Conservation (phyloP, 2,113 vertebrate species). For the Solea senegalensis region DNA sequence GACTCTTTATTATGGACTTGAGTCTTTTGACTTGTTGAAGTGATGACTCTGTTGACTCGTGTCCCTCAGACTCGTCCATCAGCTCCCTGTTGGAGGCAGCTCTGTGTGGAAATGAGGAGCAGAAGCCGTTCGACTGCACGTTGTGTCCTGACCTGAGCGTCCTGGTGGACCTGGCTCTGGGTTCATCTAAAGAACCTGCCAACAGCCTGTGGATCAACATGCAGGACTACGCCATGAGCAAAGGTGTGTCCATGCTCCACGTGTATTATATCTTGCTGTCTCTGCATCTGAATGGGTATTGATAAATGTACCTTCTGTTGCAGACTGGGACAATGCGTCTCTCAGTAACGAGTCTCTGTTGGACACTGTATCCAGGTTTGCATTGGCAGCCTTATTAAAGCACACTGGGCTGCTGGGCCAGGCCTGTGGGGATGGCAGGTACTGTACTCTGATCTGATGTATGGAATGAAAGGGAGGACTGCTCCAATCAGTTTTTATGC, state of each 20-base stretch:
- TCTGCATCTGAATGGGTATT: background rate
- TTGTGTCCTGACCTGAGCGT: slow-evolving; percentile 87
- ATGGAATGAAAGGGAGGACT: background rate
- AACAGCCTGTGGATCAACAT: slow-evolving; percentile 96
- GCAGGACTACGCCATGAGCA: slow-evolving; percentile 96
- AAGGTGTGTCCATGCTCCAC: slow-evolving; percentile 80
- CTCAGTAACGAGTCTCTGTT: slow-evolving; percentile 92
- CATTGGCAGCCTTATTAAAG: slow-evolving; percentile 93
- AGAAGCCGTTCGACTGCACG: slow-evolving; percentile 94
- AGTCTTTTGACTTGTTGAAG: background rate
- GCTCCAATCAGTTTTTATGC: no score
- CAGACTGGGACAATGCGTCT: slow-evolving; percentile 97
- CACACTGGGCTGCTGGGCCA: slow-evolving; percentile 91
- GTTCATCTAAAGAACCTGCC: slow-evolving; percentile 94
- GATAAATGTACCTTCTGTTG: slow-evolving; percentile 47
- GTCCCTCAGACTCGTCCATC: slow-evolving; percentile 88
- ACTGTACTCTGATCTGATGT: slow-evolving; percentile 25
- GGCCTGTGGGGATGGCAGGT: slow-evolving; percentile 93
- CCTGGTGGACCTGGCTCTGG: slow-evolving; percentile 91
- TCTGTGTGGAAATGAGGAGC: slow-evolving; percentile 95
- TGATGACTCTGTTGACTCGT: background rate
- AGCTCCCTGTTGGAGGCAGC: slow-evolving; percentile 93
- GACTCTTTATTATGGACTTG: background rate
- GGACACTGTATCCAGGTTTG: slow-evolving; percentile 95
- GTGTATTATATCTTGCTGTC: background rate